Percentiles rank a stretch among this genome's conserved stretches.
Conservation (phyloP, 1,140 invertebrate genomes). For the Zaprionus ghesquierei region DNA sequence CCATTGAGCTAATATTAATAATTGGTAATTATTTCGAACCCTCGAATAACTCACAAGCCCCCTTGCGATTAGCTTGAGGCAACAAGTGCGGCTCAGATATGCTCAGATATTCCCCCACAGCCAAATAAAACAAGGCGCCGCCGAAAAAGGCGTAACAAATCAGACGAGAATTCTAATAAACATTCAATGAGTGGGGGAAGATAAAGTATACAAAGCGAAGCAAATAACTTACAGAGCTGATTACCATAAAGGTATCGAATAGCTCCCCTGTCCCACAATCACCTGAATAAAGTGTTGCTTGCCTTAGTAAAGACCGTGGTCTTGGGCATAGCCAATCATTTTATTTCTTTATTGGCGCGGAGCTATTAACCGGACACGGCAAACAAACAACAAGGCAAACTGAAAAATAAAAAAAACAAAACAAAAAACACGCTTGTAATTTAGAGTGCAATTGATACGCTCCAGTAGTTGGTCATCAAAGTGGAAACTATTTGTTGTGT, state of each 20-base stretch:
- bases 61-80: background rate
- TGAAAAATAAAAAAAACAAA: background rate
- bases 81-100: background rate
- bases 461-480: background rate
- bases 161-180: slow-evolving; percentile 54
- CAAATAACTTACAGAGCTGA: slow-evolving; percentile 55
- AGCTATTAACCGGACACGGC: slow-evolving; percentile 46
- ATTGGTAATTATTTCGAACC: background rate
- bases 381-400: slow-evolving; percentile 20
- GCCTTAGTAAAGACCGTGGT: no score
- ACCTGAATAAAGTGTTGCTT: slow-evolving; percentile 15
- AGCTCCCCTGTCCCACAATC: background rate
- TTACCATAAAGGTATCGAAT: background rate
- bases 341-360: slow-evolving; percentile 64
- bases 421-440: slow-evolving; percentile 4
- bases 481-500: background rate
- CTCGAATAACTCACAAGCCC: background rate
- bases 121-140: background rate
- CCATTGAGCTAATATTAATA: background rate
- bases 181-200: slow-evolving; percentile 40
- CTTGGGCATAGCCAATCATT: no score
- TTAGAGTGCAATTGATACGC: slow-evolving; percentile 38
- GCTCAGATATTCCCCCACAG: background rate
- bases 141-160: slow-evolving; percentile 45
- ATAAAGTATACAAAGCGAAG: background rate